Conservation (phyloP, 2,888 invertebrate species). For the Pocota personata region DNA sequence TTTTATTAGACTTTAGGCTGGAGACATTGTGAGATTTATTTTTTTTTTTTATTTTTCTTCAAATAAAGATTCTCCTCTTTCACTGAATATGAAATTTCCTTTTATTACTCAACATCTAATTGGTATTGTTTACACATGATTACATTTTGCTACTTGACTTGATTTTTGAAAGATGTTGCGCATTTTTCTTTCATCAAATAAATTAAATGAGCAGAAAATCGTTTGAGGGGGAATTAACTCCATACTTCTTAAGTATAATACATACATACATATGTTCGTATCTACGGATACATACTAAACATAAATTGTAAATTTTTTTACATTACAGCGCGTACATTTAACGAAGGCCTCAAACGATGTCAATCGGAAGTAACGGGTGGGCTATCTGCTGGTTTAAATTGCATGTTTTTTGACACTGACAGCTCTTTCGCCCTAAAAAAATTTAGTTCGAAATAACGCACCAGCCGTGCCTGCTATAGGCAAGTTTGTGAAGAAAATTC, state of each 20-base stretch:
- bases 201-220: constrained; percentile 45
- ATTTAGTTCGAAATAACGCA: too few relatives aligned
- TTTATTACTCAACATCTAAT: neutral
- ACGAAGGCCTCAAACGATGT: too few relatives aligned
- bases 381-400: too few relatives aligned
- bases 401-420: too few relatives aligned
- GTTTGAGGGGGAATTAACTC: neutral
- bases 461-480: too few relatives aligned
- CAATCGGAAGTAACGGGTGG: too few relatives aligned
- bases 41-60: neutral
- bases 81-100: neutral
- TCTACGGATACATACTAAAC: too few relatives aligned
- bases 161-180: neutral
- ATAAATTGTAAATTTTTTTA: too few relatives aligned
- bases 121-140: constrained; percentile 46
- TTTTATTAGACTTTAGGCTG: neutral
- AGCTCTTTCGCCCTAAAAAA: too few relatives aligned
- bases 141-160: constrained; percentile 1
- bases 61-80: neutral
- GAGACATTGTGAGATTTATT: neutral
- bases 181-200: neutral
- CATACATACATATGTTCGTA: too few relatives aligned
- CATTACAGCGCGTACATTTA: too few relatives aligned
- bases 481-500: too few relatives aligned
- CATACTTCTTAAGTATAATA: neutral